phyloP scores from a whole-genome alignment of 2,797 vertebrate genomes.

The Coregonus suidteri region DNA sequence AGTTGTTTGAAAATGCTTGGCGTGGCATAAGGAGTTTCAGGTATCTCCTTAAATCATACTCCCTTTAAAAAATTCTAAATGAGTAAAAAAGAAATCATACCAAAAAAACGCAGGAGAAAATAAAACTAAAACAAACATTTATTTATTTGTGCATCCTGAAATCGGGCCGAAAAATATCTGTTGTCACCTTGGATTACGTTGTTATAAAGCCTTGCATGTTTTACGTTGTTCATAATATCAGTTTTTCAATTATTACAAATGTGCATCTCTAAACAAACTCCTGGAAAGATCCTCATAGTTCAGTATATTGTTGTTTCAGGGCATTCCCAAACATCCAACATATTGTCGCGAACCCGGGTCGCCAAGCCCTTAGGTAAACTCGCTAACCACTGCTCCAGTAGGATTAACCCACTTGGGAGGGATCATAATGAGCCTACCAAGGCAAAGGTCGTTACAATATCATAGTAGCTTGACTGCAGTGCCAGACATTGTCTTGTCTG shows the following conservation, averaged over 20 bases:
- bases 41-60: constrained; percentile 8
- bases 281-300: constrained; percentile 52
- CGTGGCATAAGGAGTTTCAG: neutral
- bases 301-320: constrained; percentile 42
- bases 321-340: constrained; percentile 38
- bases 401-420: neutral
- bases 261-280: constrained; percentile 64
- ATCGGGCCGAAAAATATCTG: constrained; percentile 61
- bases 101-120: constrained; percentile 64
- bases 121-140: constrained; percentile 47
- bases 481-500: neutral
- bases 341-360: constrained; percentile 15
- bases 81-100: constrained; percentile 72
- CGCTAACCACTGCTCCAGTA: neutral
- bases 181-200: constrained; percentile 37
- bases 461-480: neutral
- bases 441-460: neutral
- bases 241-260: constrained; percentile 66
- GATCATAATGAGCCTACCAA: neutral
- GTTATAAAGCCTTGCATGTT: constrained; percentile 63
- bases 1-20: constrained; percentile 55
- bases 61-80: constrained; percentile 68
- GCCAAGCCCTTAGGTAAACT: neutral
- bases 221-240: constrained; percentile 48
- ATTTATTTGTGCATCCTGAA: constrained; percentile 72